Conservation (phyloP, 1,140 invertebrate species). For the Nephila pilipes region DNA sequence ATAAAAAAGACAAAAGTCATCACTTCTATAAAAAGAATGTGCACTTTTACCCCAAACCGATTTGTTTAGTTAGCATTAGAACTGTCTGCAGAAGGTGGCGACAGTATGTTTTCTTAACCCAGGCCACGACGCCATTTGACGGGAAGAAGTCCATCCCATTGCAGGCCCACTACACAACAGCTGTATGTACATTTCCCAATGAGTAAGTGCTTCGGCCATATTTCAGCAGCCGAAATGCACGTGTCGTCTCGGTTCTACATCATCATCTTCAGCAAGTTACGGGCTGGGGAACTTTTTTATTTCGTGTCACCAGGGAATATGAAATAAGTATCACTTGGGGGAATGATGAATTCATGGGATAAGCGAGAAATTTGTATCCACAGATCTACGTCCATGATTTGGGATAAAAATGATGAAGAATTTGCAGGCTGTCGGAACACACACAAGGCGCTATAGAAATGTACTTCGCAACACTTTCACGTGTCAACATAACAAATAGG, state of each 20-base stretch:
- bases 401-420: not conserved
- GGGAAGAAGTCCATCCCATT: not conserved
- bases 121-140: constrained; percentile 5
- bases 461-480: too few relatives aligned
- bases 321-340: not conserved
- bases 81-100: not conserved
- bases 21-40: too few relatives aligned
- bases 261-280: not conserved
- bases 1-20: too few relatives aligned
- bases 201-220: constrained; percentile 19
- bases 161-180: constrained; percentile 10
- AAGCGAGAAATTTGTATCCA: not conserved
- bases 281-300: too few relatives aligned
- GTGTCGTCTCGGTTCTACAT: not conserved
- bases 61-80: not conserved
- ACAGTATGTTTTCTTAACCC: constrained; percentile 40
- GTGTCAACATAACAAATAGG: too few relatives aligned
- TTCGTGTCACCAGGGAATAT: not conserved
- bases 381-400: not conserved
- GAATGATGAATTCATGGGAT: not conserved
- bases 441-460: too few relatives aligned
- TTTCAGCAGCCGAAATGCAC: constrained; percentile 9
- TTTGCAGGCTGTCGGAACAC: not conserved
- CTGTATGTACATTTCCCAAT: constrained; percentile 38
- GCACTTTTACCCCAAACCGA: not conserved